A percentile compares a stretch with the other conserved stretches of the same genome.
Evolutionary conservation across 2,888 invertebrate genomes (phyloP).

Genomic region (Antitype chi): DNA sequence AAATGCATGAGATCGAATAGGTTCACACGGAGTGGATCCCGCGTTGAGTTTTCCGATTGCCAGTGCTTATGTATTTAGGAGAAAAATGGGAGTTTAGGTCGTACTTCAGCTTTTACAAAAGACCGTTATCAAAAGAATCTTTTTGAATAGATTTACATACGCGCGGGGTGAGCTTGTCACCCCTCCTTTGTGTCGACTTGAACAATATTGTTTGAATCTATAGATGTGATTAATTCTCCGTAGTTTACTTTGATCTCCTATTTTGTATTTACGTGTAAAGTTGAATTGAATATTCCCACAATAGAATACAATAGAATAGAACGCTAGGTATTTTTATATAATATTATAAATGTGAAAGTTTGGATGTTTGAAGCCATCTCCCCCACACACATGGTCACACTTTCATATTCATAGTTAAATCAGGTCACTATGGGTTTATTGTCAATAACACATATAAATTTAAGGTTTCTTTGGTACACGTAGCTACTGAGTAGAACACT

Average conservation of each 20-base stretch:
- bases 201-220: slow-evolving; percentile 68
- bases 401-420: too few relatives aligned
- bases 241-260: slow-evolving; percentile 16
- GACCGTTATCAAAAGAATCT: slow-evolving; percentile 80
- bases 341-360: too few relatives aligned
- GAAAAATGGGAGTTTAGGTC: slow-evolving; percentile 81
- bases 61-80: slow-evolving; percentile 86
- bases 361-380: too few relatives aligned
- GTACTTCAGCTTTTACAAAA: slow-evolving; percentile 79
- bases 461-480: too few relatives aligned
- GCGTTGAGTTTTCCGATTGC: slow-evolving; percentile 83
- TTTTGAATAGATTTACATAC: slow-evolving; percentile 76
- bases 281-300: background rate
- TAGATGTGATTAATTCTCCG: slow-evolving; percentile 58
- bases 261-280: background rate
- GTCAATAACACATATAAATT: too few relatives aligned
- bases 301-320: too few relatives aligned
- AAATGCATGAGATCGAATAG: slow-evolving; percentile 90
- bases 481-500: too few relatives aligned
- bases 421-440: too few relatives aligned
- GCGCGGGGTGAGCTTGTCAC: slow-evolving; percentile 62
- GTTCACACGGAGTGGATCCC: slow-evolving; percentile 85
- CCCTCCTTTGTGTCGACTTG: slow-evolving; percentile 69
- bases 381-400: too few relatives aligned
- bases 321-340: too few relatives aligned